phyloP scores from a whole-genome alignment of 2,888 invertebrate species.

The Glyphotaelius pellucidus region DNA sequence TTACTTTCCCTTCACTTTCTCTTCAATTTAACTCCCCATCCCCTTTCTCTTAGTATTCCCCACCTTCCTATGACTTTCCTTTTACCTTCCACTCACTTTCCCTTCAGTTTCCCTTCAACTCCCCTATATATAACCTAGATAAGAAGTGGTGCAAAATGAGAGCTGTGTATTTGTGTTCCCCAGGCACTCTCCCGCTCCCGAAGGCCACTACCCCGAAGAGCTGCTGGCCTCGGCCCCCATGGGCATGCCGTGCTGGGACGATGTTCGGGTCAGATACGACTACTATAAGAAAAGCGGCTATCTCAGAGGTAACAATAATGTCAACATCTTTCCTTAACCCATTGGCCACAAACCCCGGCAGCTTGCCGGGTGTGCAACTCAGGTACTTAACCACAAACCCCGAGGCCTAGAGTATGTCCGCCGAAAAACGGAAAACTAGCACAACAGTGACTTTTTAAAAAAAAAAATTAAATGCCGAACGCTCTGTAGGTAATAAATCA shows the following conservation, averaged over 20 bases:
- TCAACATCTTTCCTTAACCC: neutral
- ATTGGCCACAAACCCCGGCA: too few relatives aligned
- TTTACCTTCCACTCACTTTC: neutral
- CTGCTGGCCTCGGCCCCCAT: constrained; percentile 84
- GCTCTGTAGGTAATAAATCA: too few relatives aligned
- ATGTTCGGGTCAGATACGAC: constrained; percentile 90
- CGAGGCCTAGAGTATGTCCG: too few relatives aligned
- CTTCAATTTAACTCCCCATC: neutral
- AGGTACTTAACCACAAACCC: too few relatives aligned
- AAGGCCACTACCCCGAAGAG: constrained; percentile 89
- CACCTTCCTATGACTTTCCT: neutral
- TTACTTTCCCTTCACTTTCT: neutral
- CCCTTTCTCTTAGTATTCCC: neutral
- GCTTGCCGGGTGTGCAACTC: too few relatives aligned
- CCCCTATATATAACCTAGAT: neutral
- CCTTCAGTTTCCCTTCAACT: neutral
- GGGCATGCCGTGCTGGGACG: constrained; percentile 90
- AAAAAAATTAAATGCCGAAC: too few relatives aligned
- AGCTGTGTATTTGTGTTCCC: neutral
- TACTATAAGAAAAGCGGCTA: constrained; percentile 94
- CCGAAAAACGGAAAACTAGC: too few relatives aligned
- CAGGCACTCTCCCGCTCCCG: constrained; percentile 82
- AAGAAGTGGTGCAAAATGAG: neutral
- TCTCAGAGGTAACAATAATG: constrained; percentile 80
- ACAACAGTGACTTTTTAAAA: too few relatives aligned